Percentiles rank a stretch among this genome's conserved stretches.
Evolutionary conservation across 2,888 invertebrate genomes (phyloP).

Genomic region (Ophion obscuratus): DNA sequence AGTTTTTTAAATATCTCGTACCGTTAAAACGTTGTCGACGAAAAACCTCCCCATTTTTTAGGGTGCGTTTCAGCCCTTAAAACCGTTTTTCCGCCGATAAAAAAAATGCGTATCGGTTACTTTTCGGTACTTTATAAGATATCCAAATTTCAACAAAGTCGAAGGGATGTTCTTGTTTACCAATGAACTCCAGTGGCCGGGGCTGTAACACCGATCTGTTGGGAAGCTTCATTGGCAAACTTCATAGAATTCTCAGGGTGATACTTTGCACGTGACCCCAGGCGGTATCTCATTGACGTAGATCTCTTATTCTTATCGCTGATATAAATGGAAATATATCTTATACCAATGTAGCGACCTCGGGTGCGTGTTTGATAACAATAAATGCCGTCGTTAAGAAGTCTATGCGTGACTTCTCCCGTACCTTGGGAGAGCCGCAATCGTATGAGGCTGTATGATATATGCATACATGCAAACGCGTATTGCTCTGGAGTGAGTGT

Average conservation of each 20-base stretch:
- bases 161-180: no score
- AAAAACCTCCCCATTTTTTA: no score
- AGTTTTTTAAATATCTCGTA: no score
- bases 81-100: no score
- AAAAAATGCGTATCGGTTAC: no score
- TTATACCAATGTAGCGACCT: slow-evolving; percentile 45
- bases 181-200: background rate
- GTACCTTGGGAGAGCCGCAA: background rate
- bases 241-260: slow-evolving; percentile 27
- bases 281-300: background rate
- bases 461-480: slow-evolving; percentile 15
- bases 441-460: background rate
- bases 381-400: slow-evolving; percentile 45
- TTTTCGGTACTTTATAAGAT: no score
- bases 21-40: no score
- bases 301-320: slow-evolving; percentile 36
- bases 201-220: no score
- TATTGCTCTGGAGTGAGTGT: slow-evolving; percentile 27
- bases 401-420: no score
- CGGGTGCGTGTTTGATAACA: slow-evolving; percentile 54
- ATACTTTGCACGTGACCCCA: slow-evolving; percentile 22
- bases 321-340: slow-evolving; percentile 44
- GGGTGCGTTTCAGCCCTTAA: no score
- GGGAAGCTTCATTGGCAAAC: no score
- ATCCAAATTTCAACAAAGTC: no score